Conservation (phyloP, 2,888 invertebrate species). For the Metallyticus violacea region DNA sequence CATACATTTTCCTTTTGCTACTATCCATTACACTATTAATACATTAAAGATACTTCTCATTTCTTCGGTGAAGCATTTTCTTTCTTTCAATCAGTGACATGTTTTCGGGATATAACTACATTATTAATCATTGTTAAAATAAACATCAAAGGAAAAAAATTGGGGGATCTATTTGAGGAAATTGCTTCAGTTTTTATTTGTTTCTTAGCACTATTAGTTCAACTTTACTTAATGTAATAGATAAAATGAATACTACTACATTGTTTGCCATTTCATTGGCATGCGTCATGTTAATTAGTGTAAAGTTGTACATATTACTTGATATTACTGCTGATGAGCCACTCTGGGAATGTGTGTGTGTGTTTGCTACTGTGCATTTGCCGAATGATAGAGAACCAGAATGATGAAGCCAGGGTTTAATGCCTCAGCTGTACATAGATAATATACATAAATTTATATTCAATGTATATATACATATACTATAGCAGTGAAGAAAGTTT, state of each 20-base stretch:
- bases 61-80: background rate
- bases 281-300: background rate
- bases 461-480: background rate
- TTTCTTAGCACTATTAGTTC: background rate
- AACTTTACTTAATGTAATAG: background rate
- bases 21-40: background rate
- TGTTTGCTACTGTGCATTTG: background rate
- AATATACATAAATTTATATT: conserved; percentile 5
- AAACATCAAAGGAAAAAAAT: background rate
- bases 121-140: background rate
- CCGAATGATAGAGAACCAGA: background rate
- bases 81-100: background rate
- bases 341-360: background rate
- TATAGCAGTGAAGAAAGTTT: background rate
- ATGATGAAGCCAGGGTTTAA: background rate
- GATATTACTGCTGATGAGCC: background rate
- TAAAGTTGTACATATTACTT: background rate
- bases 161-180: background rate
- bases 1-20: background rate
- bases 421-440: background rate
- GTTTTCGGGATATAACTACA: background rate
- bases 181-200: background rate
- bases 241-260: background rate
- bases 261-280: background rate
- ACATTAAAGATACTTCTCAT: background rate